phyloP scores from a whole-genome alignment of 2,888 invertebrate genomes.

The Deroplatys truncata region DNA sequence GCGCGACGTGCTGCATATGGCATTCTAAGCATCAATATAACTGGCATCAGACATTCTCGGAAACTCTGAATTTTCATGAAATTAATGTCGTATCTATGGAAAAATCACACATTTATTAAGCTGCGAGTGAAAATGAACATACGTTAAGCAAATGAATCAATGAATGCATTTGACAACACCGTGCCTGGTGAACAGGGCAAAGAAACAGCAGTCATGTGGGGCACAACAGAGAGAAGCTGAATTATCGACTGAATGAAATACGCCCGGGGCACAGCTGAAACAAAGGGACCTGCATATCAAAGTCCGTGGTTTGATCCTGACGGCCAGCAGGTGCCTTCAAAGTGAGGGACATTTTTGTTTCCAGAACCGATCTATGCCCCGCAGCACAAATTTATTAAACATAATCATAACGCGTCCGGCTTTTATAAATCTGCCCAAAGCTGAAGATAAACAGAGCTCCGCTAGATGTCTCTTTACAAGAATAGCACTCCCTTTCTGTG shows the following conservation, averaged over 20 bases:
- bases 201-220: neutral
- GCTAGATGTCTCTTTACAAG: neutral
- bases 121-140: too few relatives aligned
- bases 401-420: neutral
- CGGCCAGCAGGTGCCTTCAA: neutral
- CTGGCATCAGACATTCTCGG: too few relatives aligned
- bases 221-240: neutral
- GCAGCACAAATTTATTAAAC: neutral
- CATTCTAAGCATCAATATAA: too few relatives aligned
- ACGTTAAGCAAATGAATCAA: too few relatives aligned
- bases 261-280: neutral
- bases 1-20: too few relatives aligned
- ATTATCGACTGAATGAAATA: neutral
- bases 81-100: too few relatives aligned
- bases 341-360: neutral
- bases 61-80: too few relatives aligned
- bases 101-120: too few relatives aligned
- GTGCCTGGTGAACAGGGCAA: neutral
- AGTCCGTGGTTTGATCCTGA: neutral
- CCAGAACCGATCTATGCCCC: neutral
- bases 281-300: neutral
- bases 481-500: too few relatives aligned
- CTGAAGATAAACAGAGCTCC: neutral
- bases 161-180: too few relatives aligned
- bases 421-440: neutral